A percentile compares a stretch with the other conserved stretches of the same genome.
Evolutionary conservation across 2,113 vertebrate species (phyloP).

Genomic region (Lagopus leucura): DNA sequence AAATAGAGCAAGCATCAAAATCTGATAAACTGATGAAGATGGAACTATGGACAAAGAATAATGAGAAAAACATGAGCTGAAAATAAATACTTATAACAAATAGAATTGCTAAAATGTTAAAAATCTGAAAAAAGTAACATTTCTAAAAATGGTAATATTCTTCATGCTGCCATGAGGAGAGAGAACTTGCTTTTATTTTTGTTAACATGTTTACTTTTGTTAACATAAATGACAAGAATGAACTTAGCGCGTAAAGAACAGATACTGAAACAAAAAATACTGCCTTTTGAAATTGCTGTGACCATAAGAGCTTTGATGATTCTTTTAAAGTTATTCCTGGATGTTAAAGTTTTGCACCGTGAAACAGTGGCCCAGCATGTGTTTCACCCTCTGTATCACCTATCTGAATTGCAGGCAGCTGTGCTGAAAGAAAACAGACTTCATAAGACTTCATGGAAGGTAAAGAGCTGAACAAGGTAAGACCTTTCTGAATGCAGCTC

Average conservation of each 20-base stretch:
- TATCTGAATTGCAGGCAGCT: not conserved
- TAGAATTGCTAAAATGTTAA: not conserved
- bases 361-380: not conserved
- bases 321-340: not conserved
- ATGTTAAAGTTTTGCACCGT: not conserved
- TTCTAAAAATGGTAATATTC: not conserved
- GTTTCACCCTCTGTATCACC: not conserved
- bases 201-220: not conserved
- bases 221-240: not conserved
- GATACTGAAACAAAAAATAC: not conserved
- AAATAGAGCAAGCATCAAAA: not conserved
- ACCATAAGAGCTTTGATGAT: fast-evolving
- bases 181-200: not conserved
- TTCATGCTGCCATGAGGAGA: not conserved
- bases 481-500: not conserved
- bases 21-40: not conserved
- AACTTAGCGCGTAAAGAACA: not conserved
- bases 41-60: not conserved
- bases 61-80: not conserved
- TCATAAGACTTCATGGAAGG: not conserved
- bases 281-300: not conserved
- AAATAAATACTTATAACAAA: not conserved
- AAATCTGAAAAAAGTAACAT: not conserved
- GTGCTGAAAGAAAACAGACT: not conserved
- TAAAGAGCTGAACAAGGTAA: not conserved